Percentiles rank a stretch among this genome's conserved stretches.
Evolutionary conservation across 1,140 invertebrate genomes (phyloP).

Genomic region (Eupeodes corollae): DNA sequence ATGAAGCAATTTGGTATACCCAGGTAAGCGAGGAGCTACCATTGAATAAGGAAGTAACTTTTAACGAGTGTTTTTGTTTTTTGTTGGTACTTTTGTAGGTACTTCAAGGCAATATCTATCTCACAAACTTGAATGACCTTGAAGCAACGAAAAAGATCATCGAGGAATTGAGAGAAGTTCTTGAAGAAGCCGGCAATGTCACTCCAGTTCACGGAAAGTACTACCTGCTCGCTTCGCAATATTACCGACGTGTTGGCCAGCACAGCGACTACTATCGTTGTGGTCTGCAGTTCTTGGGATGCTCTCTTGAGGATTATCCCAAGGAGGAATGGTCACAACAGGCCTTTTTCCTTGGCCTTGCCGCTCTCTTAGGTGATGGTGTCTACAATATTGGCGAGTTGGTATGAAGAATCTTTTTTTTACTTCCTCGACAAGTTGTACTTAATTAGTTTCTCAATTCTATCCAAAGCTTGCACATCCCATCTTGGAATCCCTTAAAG

Average conservation of each 20-base stretch:
- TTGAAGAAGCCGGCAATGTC: slow-evolving; percentile 84
- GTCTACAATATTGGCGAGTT: slow-evolving; percentile 98
- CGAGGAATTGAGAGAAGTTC: slow-evolving; percentile 73
- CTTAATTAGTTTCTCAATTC: not conserved
- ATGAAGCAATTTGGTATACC: slow-evolving; percentile 63
- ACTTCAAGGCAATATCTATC: slow-evolving; percentile 71
- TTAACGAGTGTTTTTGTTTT: not conserved
- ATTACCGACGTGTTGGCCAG: slow-evolving; percentile 51
- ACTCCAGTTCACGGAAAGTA: slow-evolving; percentile 90
- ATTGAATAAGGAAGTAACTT: slow-evolving; percentile 1
- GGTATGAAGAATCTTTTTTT: slow-evolving; percentile 35
- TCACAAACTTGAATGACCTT: slow-evolving; percentile 71
- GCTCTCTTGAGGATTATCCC: slow-evolving; percentile 59
- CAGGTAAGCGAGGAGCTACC: slow-evolving; percentile 12
- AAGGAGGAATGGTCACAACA: slow-evolving; percentile 61
- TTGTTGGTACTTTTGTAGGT: slow-evolving; percentile 55
- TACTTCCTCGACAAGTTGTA: not conserved
- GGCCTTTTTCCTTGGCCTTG: slow-evolving; percentile 85
- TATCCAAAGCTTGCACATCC: slow-evolving; percentile 76
- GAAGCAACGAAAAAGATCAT: slow-evolving; percentile 78
- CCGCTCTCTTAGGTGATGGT: slow-evolving; percentile 86
- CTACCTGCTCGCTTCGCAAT: slow-evolving; percentile 87
- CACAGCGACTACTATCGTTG: slow-evolving; percentile 74
- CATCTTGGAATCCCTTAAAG: slow-evolving; percentile 73
- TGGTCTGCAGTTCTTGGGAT: slow-evolving; percentile 89